These are phyloP conservation scores for Hyposoter dolosus DNA, from an alignment of 2,888 invertebrate genomes.

Conservation along the genomic window DNA sequence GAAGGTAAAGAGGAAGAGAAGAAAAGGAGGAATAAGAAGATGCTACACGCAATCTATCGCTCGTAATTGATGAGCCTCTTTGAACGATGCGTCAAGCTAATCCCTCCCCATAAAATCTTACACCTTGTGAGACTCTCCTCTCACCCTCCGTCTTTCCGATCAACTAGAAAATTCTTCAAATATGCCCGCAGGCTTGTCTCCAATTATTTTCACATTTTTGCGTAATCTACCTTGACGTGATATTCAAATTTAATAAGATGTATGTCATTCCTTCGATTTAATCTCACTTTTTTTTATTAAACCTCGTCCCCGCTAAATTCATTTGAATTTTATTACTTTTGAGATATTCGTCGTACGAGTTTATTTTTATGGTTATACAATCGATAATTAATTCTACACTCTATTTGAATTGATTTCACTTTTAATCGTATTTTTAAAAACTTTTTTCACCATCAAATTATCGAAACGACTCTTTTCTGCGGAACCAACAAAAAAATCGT, in stretches of 20 bases:
- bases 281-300: neutral
- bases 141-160: neutral
- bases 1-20: conserved; percentile 6
- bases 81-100: conserved; percentile 67
- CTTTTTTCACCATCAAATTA: neutral
- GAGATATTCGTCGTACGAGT: neutral
- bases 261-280: neutral
- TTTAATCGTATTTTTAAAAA: neutral
- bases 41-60: conserved; percentile 61
- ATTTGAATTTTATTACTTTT: neutral
- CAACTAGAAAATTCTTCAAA: conserved; percentile 9
- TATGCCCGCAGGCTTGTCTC: neutral
- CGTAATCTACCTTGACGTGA: neutral
- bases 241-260: neutral
- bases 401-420: neutral
- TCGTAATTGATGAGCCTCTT: conserved; percentile 65
- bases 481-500: too few species aligned
- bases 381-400: neutral
- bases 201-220: conserved; percentile 16
- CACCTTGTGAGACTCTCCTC: conserved; percentile 39
- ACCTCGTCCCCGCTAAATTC: neutral
- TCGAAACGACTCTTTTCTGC: neutral
- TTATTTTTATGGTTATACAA: neutral
- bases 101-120: conserved; percentile 49
- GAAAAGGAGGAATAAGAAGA: conserved; percentile 34